Conservation (phyloP, 1,140 invertebrate species). For the Bilobella aurantiaca region DNA sequence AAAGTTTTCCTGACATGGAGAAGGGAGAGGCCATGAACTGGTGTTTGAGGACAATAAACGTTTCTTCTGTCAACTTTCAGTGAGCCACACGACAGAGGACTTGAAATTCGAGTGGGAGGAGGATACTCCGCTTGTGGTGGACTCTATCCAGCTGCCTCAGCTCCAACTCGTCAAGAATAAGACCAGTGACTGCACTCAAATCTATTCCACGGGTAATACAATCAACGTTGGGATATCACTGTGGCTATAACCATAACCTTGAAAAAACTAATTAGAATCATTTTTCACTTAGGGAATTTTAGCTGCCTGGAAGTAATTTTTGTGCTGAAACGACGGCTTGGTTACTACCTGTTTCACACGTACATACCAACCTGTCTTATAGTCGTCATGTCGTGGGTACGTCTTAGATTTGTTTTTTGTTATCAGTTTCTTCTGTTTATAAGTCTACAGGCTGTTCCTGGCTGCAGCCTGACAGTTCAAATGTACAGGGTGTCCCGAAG, state of each 20-base stretch:
- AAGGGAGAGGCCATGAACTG: too few relatives aligned
- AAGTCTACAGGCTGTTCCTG: too few relatives aligned
- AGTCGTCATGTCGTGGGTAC: conserved; percentile 46
- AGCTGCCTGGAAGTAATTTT: conserved; percentile 79
- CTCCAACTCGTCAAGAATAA: conserved; percentile 37
- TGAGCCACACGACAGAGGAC: conserved; percentile 43
- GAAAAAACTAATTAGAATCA: too few relatives aligned
- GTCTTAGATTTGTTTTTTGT: background rate
- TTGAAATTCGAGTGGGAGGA: conserved; percentile 41
- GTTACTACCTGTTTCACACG: conserved; percentile 78
- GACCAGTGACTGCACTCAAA: conserved; percentile 40
- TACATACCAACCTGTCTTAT: conserved; percentile 79
- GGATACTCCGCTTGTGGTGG: conserved; percentile 39
- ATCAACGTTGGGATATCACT: too few relatives aligned
- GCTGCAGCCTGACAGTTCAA: too few relatives aligned
- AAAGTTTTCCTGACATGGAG: too few relatives aligned
- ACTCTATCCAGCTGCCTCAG: conserved; percentile 41
- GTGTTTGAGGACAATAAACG: too few relatives aligned
- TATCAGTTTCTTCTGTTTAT: too few relatives aligned
- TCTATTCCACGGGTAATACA: conserved; percentile 45
- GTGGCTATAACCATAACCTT: too few relatives aligned
- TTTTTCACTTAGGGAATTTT: too few relatives aligned
- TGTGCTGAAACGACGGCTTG: conserved; percentile 67
- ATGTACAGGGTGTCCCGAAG: too few relatives aligned
- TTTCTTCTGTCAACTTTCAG: too few relatives aligned